Conservation (phyloP, 1,140 invertebrate genomes). For the Helicoverpa zea region DNA sequence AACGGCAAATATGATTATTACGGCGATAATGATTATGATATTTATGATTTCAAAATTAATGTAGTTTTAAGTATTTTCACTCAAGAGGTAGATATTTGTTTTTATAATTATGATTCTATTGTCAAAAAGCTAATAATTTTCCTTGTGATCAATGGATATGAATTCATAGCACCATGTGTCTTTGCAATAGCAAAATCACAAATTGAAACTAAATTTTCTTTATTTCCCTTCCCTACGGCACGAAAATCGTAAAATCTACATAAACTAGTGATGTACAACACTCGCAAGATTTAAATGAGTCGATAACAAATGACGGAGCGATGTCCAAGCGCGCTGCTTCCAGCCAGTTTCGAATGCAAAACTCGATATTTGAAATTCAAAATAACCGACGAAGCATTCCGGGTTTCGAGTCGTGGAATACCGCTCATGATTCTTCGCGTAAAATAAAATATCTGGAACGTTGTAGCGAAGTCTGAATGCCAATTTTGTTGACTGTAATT, state of each 20-base stretch:
- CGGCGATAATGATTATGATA: too few species aligned
- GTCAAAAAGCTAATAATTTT: too few species aligned
- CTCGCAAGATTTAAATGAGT: constrained; percentile 59
- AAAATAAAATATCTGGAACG: constrained; percentile 75
- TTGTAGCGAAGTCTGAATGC: constrained; percentile 69
- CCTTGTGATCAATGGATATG: too few species aligned
- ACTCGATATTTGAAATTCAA: constrained; percentile 84
- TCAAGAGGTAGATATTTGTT: too few species aligned
- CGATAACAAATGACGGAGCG: constrained; percentile 48
- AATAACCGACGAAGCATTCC: constrained; percentile 67
- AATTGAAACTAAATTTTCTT: constrained; percentile 4
- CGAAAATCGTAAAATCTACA: constrained; percentile 41
- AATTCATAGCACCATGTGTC: not conserved
- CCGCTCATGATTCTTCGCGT: constrained; percentile 72
- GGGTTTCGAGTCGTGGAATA: constrained; percentile 64
- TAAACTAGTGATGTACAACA: constrained; percentile 47
- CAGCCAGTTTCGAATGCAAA: constrained; percentile 79
- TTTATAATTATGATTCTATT: too few species aligned
- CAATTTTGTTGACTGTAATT: constrained; percentile 66
- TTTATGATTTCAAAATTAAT: too few species aligned
- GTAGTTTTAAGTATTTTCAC: too few species aligned
- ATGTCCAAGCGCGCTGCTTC: constrained; percentile 54
- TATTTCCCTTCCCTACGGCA: not conserved
- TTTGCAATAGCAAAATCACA: not conserved
- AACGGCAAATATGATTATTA: not conserved